Evolutionary conservation across 2,888 invertebrate genomes (phyloP), one percentile per base, ranked within the genome.

Genomic region (Neoaliturus tenellus): DNA sequence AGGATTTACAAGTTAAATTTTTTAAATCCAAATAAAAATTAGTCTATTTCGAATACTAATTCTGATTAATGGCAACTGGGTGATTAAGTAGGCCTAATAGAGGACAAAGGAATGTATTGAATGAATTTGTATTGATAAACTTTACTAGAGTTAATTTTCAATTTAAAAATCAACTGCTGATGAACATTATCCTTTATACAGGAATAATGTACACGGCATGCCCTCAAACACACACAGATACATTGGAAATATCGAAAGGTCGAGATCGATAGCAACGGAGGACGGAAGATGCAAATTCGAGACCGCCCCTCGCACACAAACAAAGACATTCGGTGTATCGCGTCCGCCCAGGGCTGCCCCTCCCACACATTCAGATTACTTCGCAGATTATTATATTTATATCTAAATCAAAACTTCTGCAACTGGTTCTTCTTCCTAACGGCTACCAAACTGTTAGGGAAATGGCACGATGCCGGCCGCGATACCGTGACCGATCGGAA

Each of bases 301-400:
- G 28, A n/a, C 67, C 69, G 69, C 69, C 69, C 69, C 33, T 33
- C 33, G 25, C 58, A 35, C 33, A 39, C 69, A 35, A 67, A 69
- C 69, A 69, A 69, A 69, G 69, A 69, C 69, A 69, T 69, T 39
- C 67, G 69, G 69, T 5, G 14, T 39, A 69, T 39, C 39, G 69
- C 39, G 69, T 8, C 28, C 8, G 67, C 67, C 67, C 33, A 3
- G 3, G 33, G 39, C 69, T 20, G 69, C 69, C 69, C 5, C 69
- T 39, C 69, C 69, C 39, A 69, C 69, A 35, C 33, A 31, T 67
- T 39, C 35, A 69, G 69, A 69, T 69, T 17, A 69, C 69, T 39
- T 35, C 69, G 35, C 69, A n/a, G 69, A 69, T 69, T 69, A 69
- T 69, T 69, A 69, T 69, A 69, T 69, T 69, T 69, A 69, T 69